A percentile compares a stretch with the other conserved stretches of the same genome.
These are phyloP conservation scores for Scopus umbretta DNA, from an alignment of 2,113 vertebrate species.

Conservation along the genomic window DNA sequence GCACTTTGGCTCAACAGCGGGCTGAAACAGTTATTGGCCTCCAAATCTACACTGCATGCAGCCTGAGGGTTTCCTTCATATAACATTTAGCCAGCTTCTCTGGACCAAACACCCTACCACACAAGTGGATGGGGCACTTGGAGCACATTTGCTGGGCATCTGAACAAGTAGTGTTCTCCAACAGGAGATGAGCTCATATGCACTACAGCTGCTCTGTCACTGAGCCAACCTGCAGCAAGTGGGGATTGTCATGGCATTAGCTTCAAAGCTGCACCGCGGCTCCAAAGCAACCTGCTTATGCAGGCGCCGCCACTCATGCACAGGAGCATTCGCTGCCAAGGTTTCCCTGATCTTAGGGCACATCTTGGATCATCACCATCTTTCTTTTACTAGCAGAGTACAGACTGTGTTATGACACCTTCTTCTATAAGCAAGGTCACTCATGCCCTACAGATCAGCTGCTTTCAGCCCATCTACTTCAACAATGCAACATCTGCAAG, in stretches of 20 bases:
- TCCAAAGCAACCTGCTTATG: neutral
- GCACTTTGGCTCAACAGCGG: neutral
- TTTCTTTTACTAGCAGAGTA: neutral
- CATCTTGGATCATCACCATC: neutral
- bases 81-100: neutral
- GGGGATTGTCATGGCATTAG: neutral
- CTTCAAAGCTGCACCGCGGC: neutral
- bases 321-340: neutral
- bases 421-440: neutral
- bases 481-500: neutral
- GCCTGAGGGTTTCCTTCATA: neutral
- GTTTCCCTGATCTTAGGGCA: neutral
- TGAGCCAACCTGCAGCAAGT: neutral
- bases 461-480: neutral
- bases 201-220: neutral
- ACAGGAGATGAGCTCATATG: rapidly evolving
- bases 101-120: neutral
- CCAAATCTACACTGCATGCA: neutral
- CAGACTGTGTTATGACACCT: neutral
- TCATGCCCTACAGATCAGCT: neutral
- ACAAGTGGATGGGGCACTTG: neutral
- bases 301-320: neutral
- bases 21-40: neutral
- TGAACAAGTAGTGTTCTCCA: neutral
- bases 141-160: neutral